These are phyloP conservation scores for Oligia strigilis DNA, from an alignment of 2,888 invertebrate species.

Conservation along the genomic window DNA sequence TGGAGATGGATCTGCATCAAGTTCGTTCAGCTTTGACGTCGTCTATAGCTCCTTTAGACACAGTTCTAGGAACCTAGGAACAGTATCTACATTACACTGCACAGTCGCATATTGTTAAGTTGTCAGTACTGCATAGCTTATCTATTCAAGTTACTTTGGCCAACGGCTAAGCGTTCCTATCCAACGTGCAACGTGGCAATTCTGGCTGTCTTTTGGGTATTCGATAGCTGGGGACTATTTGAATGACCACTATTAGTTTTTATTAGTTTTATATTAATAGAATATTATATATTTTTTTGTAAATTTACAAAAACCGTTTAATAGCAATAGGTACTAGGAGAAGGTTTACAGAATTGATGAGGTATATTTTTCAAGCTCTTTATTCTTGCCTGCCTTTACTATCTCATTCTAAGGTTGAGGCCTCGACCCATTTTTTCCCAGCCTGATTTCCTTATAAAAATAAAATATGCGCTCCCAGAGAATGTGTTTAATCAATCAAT, in stretches of 20 bases:
- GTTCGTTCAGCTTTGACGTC: slow-evolving; percentile 1
- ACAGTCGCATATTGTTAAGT: slow-evolving; percentile 12
- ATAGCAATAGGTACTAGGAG: background rate
- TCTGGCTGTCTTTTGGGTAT: background rate
- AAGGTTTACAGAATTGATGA: background rate
- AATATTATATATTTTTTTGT: background rate
- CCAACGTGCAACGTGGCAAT: background rate
- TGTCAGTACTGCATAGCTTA: background rate
- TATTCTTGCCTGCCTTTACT: slow-evolving; percentile 19
- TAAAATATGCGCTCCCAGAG: slow-evolving; percentile 27
- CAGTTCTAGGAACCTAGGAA: background rate
- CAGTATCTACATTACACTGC: background rate
- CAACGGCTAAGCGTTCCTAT: background rate
- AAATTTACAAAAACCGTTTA: no score
- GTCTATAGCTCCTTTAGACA: background rate
- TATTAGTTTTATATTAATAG: background rate
- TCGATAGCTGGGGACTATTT: no score
- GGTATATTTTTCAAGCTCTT: slow-evolving; percentile 9
- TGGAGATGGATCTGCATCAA: slow-evolving; percentile 10
- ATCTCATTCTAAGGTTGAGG: slow-evolving; percentile 3
- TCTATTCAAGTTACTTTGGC: background rate
- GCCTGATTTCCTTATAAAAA: slow-evolving; percentile 33
- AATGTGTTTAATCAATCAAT: slow-evolving; percentile 54
- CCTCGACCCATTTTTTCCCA: slow-evolving; percentile 2
- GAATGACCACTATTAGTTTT: background rate